Evolutionary conservation across 2,888 invertebrate genomes (phyloP).

Genomic region (Rhogogaster chlorosoma): DNA sequence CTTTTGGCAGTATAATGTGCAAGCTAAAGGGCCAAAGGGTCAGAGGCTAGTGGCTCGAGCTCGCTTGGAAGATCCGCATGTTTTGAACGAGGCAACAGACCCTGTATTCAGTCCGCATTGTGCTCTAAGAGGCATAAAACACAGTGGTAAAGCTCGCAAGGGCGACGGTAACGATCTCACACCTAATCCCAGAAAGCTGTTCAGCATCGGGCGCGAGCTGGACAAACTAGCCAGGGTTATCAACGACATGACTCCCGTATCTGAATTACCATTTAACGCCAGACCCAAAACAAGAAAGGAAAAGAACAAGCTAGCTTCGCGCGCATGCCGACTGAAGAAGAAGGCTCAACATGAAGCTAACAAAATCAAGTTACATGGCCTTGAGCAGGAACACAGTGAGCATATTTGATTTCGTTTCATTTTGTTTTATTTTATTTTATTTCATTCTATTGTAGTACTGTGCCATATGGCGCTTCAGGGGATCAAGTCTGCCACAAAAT

Average conservation of each 20-base stretch:
- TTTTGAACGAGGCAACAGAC: conserved; percentile 94
- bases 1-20: conserved; percentile 99
- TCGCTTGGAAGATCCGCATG: conserved; percentile 94
- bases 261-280: conserved; percentile 93
- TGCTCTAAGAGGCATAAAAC: conserved; percentile 93
- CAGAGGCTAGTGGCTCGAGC: conserved; percentile 92
- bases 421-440: conserved; percentile 39
- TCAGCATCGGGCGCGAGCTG: conserved; percentile 94
- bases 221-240: conserved; percentile 94
- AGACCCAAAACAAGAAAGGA: conserved; percentile 97
- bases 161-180: conserved; percentile 99
- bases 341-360: conserved; percentile 99
- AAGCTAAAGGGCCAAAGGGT: conserved; percentile 98
- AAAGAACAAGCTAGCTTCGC: conserved; percentile 97
- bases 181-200: conserved; percentile 95
- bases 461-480: background rate
- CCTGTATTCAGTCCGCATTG: conserved; percentile 97
- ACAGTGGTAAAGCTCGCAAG: conserved; percentile 95
- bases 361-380: conserved; percentile 95
- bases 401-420: no score
- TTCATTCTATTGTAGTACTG: background rate
- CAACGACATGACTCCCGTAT: conserved; percentile 97
- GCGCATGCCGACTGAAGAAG: conserved; percentile 98
- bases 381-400: conserved; percentile 95
- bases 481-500: background rate